Base-by-base conservation (phyloP, 2,888 invertebrate species). In the Germaria angustata region DNA sequence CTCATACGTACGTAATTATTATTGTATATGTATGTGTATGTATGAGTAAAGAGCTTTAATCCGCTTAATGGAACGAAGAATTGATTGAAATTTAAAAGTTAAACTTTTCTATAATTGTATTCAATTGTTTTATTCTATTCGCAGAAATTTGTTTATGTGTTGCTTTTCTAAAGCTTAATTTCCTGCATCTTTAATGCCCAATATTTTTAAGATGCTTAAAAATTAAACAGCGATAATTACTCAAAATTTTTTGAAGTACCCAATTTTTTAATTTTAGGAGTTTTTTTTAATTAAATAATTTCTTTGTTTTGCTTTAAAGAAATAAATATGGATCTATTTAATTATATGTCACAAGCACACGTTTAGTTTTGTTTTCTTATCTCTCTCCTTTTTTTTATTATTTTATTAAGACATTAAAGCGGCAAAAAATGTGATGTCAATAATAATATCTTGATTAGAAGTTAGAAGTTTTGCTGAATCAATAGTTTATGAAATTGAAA, bases 61-160 rank as follows among this genome's bases (percentile, higher is more conserved):
- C 41, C 34, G 15, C 36, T 41, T 53, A 51, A 24, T 61, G 41
- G 13, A 68, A 69, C 59, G 68, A 51, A 77, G 61, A 44, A 53
- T 69, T 59, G 1, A 59, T n/a, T n/a, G n/a, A n/a, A 59, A 51
- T 59, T 68, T 57, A 22, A 57, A 65, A 65, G n/a, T 63, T 32
- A 68, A 76, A 59, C 46, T 46, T 68, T 76, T 66, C 49, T 41
- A 17, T 15, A 24, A 11, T 57, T 32, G 28, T 39, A 15, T 57
- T 17, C n/a, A 51, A 55, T 46, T 28, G 15, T 66, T 65, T 0
- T 65, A 32, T 61, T 32, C 53, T 1, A 7, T 28, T 39, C 13
- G 28, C 28, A 13, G 8, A 2, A 15, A 15, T 46, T 46, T 15
- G 22, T 41, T 41, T 39, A 51, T 22, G 0, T 22, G 15, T 36